Evolutionary conservation across 2,888 invertebrate genomes (phyloP), one percentile per base, ranked within the genome.

Genomic region (Drosophila subquinaria): DNA sequence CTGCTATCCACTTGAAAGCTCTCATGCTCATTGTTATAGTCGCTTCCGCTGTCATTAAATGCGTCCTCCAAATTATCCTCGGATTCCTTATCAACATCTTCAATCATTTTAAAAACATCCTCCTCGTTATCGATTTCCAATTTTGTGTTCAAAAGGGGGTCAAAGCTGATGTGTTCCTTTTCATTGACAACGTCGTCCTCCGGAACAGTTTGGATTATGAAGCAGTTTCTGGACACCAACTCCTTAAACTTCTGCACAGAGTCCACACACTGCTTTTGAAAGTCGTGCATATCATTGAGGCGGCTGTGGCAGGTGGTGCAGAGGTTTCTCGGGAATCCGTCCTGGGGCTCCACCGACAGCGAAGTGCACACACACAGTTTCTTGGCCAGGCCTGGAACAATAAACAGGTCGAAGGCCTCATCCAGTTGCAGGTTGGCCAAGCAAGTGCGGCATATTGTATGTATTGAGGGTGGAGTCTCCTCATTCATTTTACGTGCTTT

Each of bases 81-180:
- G 72, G 52, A 11, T 13, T 90, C 86, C 40, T 91, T 91, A 30
- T 90, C 91, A 0, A 89, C 91, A 55, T 75, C 73, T 63, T 91
- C 89, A 40, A 91, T 52, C 92, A 91, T 88, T 72, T 91, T 92
- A 10, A 91, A 90, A 1, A 92, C 92, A 51, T 90, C 91, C 10
- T 89, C 91, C 51, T 91, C 92, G 53, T 90, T 90, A 23, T 91
- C 91, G 35, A 92, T 75, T 51, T 91, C 92, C 43, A 89, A 73
- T 74, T 91, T 91, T n/a, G 86, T 81, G 71, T 88, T 91, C 0
- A 91, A 69, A 10, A 91, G 72, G 2, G 91, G 92, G 69, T 91
- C 92, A 47, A 88, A 91, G 57, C 83, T 85, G 0, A 81, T 64
- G n/a, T 79, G 77, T 9, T 91, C 91, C 15, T 89, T 89, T 20